Evolutionary conservation across 2,797 vertebrate genomes (phyloP), one percentile per base, ranked within the genome.

Genomic region (Myiothlypis coronata): DNA sequence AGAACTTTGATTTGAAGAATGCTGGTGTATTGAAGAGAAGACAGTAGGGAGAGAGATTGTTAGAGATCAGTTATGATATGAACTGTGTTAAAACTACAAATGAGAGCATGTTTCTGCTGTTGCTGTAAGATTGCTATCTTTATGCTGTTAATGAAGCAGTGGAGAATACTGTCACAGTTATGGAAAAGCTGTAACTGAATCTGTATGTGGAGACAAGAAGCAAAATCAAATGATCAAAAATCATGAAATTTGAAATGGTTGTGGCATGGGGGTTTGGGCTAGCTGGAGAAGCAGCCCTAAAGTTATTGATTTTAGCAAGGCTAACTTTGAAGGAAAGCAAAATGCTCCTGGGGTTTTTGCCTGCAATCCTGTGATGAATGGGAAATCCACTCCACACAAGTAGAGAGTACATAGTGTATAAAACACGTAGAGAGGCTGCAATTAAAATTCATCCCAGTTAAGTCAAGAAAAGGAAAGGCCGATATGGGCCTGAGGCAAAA

Each of bases 371-470:
- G 94, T 97, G 96, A 97, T 97, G 96, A 97, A 97, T 97, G 96
- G 96, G 96, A 97, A 97, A 97, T 97, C 97, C 94, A 96, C 94
- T 97, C 96, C 94, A 94, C 96, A 97, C 91, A 93, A 97, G 95
- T 93, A 65, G 94, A 89, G 93, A 97, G 88, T 94, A 96, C 81
- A 90, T 80, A 93, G 93, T 77, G 60, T 96, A 96, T 95, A 59
- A 96, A 97, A 97, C 92, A 76, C 52, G 4, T 83, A 78, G 89
- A 94, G 87, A 96, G 75, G 47, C 87, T 79, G 91, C 95, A 97
- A 97, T 97, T 97, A 97, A 97, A 97, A 97, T 97, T 97, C 97
- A 97, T 97, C 96, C 94, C 94, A 96, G 94, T 97, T 97, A 97
- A 97, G 96, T 96, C 94, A 94, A 97, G 91, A 95, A 97, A 97